Evolutionary conservation across 92 coral and sea anemone species (phyloP), one percentile per base, ranked within the genome.

Genomic region (Phymanthus crucifer): DNA sequence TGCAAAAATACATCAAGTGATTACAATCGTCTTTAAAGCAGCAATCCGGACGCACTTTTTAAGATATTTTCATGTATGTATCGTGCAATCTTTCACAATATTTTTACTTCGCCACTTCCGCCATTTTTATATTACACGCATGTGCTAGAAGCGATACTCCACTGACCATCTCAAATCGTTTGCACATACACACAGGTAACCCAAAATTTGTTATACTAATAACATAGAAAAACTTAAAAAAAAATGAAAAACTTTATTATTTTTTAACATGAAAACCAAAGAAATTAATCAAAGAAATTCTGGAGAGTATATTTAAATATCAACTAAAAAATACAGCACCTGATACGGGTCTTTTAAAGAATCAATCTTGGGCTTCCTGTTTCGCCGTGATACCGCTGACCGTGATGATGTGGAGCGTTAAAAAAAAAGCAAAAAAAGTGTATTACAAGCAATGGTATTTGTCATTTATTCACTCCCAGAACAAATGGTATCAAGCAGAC

Each of bases 341-440:
- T 24, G 0, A 64, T 1, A 64, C 24, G 16, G 9, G 29, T n/a
- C 70, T 32, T 64, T 3, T 64, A 26, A 64, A 24, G 10, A 24
- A 24, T n/a, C 32, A 24, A 64, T 32, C 9, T 35, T 71, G 76
- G 76, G 76, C 16, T 71, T 38, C 76, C 76, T 71, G 54, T 71
- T 52, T 52, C 21, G n/a, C 66, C 17, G 71, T 66, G 4, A 12
- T 10, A 17, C 81, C 72, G 81, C 81, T 77, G 81, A 12, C 52
- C 81, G 38, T 77, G 73, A 40, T 77, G 81, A 77, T 77, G 81
- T 64, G 81, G 47, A 76, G 24, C 34, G 11, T 18, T 1, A 4
- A 4, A 24, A 24, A 27, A 18, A 18, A 61, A 61, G 1, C 14
- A 12, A n/a, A 29, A 7, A 61, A 61, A 61, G 68, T 61, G 68